Base-by-base conservation (phyloP, 2,113 vertebrate genomes). In the Atherinomorus stipes region DNA sequence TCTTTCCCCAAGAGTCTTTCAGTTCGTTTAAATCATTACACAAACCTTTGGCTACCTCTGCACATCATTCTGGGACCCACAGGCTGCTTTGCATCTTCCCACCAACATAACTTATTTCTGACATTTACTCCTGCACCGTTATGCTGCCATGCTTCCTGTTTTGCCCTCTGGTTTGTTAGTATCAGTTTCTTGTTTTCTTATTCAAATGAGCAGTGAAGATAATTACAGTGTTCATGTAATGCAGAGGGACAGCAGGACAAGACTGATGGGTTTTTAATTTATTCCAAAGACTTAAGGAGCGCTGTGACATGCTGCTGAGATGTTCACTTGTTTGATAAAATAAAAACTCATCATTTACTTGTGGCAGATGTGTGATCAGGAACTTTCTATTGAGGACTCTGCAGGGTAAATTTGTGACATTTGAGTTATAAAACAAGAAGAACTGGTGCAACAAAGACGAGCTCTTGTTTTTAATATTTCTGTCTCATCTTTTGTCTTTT, bases 11-110 rank as follows among this genome's bases (percentile, higher is more conserved):
- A 2, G 73, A 84, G 76, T 64, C 67, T 60, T 52, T 74, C 19
- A 0, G 40, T 79, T 63, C 13, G n/a, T 83, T 86, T 81, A 79
- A 87, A 90, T 78, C 73, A 37, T 81, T 65, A 70, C 63, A 49
- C 42, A 85, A 82, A 86, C 79, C 85, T 76, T 3, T 73, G 77
- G 83, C 85, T 83, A 66, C 67, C 81, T 81, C 74, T 52, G 75
- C 80, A 49, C 73, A 42, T 71, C 49, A 25, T 75, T 80, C 83
- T 78, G 73, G 71, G 75, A 83, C 85, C 59, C 62, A 26, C 50
- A 25, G 49, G 42, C 49, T 70, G 61, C 74, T 78, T 54, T 47
- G 22, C 40, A 40, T 56, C 64, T 28, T 65, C 64, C 61, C 83
- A 61, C 85, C 73, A 63, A 87, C 78, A 28, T 12, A 18, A 45